Base-by-base conservation (phyloP, 1,140 invertebrate species). In the Pinna nobilis region DNA sequence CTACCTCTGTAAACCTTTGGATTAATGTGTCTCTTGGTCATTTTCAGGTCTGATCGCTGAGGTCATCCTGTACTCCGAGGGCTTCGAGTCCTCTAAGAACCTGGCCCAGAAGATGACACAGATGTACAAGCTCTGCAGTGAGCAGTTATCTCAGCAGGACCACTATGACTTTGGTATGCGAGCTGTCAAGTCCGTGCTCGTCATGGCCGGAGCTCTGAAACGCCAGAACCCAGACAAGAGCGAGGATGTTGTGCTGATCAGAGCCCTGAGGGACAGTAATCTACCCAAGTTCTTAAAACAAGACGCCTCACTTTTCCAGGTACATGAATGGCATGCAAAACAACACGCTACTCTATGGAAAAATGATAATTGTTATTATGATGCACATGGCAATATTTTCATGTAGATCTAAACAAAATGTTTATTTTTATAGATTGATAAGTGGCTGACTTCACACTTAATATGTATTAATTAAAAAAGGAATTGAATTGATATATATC, bases 91-190 rank as follows among this genome's bases (percentile, higher is more conserved):
- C 3, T 95, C 94, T 1, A 97, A 95, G 85, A 91, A 92, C 2
- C 89, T 98, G 20, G 94, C 96, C 0, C 92, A 94, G 72, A 97
- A 97, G 87, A 97, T 97, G 94, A 93, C 95, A 0, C 93, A 97
- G 83, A 95, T 96, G 93, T 97, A 97, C 85, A 95, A 96, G 82
- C 89, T 98, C 4, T 97, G 95, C 76, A 96, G 94, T 79, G 95
- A 97, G 88, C 96, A 97, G 88, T 90, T 97, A 0, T 97, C 95
- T 1, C 95, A 96, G 76, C 96, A 97, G 87, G 95, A 96, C 87
- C 96, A 97, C 84, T 97, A 97, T 79, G 96, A 97, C 89, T 97
- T 96, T 84, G 89, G 96, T 49, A 96, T 97, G 95, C 91, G 95
- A 92, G 95, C 72, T 76, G 94, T 90, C 20, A 90, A 90, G 70